Evolutionary conservation across 2,113 vertebrate genomes (phyloP), one percentile per base, ranked within the genome.

Genomic region (Poecile atricapillus): DNA sequence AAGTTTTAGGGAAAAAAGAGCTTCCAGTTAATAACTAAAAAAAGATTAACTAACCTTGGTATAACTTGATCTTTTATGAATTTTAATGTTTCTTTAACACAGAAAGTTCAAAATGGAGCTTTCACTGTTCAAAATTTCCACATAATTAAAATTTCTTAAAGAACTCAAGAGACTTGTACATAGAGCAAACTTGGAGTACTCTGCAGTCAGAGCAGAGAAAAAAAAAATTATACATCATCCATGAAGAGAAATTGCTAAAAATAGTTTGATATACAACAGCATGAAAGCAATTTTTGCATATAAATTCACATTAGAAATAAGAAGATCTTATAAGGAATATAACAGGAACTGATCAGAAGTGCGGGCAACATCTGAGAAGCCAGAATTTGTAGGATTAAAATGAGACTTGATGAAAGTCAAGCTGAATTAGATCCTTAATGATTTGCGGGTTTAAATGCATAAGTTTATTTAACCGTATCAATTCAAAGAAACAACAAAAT

Each of bases 351-450:
- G 68, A 79, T 64, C 56, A 59, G 17, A 63, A 80, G 7, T 23
- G 10, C 7, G 4, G 16, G 39, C 44, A 75, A 47, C 0, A 0
- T 35, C 58, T 47, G 33, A 75, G 31, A 75, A 23, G 35, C 13
- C 15, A 65, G 67, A 91, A 69, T 35, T 60, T 4, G 7, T 28
- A 44, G 10, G 24, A 65, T 70, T 89, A 89, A 88, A 76, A 65
- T 25, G 21, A 60, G 56, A 60, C 21, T 64, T 88, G 39, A 15
- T 39, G 31, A 24, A 83, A 59, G 13, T 39, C 23, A 59, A 43
- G 55, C 17, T 69, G 68, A 84, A 69, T 80, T 75, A 55, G 4
- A 58, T 33, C 20, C 30, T n/a, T 47, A 53, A 41, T 47, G 33
- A 47, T 56, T 39, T 52, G 18, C 10, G 6, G 6, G 25, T 70